Evolutionary conservation across 1,140 invertebrate species (phyloP).

Genomic region (Varroa destructor): DNA sequence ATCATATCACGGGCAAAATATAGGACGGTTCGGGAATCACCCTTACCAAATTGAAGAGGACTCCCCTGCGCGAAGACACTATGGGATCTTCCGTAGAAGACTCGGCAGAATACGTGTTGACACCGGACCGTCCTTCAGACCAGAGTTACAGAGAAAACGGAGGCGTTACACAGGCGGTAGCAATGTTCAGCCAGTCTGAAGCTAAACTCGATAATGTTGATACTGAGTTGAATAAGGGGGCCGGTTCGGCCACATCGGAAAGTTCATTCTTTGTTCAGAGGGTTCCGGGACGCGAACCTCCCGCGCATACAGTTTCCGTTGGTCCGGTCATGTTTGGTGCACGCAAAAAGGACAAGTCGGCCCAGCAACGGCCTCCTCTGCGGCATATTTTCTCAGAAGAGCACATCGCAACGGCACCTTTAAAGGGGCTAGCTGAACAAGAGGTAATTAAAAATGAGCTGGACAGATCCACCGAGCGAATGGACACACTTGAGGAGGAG

Average conservation of each 20-base stretch:
- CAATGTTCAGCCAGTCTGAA: constrained; percentile 19
- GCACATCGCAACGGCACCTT: constrained; percentile 15
- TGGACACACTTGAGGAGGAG: constrained; percentile 26
- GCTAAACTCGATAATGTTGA: background rate
- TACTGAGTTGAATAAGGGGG: background rate
- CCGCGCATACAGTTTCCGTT: constrained; percentile 5
- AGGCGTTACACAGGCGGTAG: background rate
- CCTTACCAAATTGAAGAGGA: constrained; percentile 24
- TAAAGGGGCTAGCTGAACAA: constrained; percentile 16
- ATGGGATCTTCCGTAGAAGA: constrained; percentile 27
- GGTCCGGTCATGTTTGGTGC: constrained; percentile 2
- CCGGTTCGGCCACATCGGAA: background rate
- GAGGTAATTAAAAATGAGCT: constrained; percentile 24
- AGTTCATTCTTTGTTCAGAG: too few species aligned
- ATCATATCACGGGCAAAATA: background rate
- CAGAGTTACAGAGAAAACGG: too few species aligned
- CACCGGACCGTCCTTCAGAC: background rate
- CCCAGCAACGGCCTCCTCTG: constrained; percentile 2
- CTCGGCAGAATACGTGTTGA: constrained; percentile 20
- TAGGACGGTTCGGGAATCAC: constrained; percentile 24
- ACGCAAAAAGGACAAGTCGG: background rate
- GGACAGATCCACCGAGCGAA: constrained; percentile 6
- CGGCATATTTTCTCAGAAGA: constrained; percentile 17
- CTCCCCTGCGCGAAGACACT: constrained; percentile 11
- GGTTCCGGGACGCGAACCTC: background rate